A percentile compares a stretch with the other conserved stretches of the same genome.
These are phyloP conservation scores for Malurus leucopterus DNA, from an alignment of 2,797 vertebrate species.

Conservation along the genomic window DNA sequence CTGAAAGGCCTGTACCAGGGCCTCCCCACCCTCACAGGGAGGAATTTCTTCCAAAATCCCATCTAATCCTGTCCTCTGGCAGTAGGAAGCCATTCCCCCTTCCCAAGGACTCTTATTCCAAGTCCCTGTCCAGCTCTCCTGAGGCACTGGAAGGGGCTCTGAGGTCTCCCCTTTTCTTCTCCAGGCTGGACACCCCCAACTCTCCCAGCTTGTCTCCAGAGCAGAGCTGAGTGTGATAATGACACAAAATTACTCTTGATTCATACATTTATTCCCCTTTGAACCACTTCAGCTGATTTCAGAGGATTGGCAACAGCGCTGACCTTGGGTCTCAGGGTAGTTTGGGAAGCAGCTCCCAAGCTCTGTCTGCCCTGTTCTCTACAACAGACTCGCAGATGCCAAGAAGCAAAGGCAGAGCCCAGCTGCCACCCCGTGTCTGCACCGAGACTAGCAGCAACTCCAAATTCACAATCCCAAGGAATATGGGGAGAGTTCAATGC, in stretches of 20 bases:
- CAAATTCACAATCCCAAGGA: fast-evolving
- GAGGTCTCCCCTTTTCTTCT: background rate
- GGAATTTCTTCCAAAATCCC: background rate
- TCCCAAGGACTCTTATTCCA: background rate
- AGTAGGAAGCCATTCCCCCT: background rate
- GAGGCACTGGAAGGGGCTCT: background rate
- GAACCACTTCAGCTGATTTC: background rate
- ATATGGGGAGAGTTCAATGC: fast-evolving
- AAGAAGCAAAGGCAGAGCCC: background rate
- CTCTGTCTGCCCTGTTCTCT: background rate
- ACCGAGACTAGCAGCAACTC: background rate
- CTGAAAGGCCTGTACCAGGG: background rate
- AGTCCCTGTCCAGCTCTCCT: background rate
- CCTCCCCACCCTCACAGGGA: background rate
- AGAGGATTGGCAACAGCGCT: background rate
- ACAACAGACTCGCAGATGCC: fast-evolving
- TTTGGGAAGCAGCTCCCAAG: background rate
- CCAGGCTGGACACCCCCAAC: background rate
- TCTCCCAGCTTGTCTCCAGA: background rate
- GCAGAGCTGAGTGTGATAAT: background rate
- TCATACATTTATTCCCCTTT: background rate
- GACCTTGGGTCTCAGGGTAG: background rate
- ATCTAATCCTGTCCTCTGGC: fast-evolving
- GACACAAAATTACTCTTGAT: background rate
- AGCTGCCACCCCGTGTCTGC: background rate